Evolutionary conservation across 2,113 vertebrate genomes (phyloP).

Genomic region (Apodemus speciosus): DNA sequence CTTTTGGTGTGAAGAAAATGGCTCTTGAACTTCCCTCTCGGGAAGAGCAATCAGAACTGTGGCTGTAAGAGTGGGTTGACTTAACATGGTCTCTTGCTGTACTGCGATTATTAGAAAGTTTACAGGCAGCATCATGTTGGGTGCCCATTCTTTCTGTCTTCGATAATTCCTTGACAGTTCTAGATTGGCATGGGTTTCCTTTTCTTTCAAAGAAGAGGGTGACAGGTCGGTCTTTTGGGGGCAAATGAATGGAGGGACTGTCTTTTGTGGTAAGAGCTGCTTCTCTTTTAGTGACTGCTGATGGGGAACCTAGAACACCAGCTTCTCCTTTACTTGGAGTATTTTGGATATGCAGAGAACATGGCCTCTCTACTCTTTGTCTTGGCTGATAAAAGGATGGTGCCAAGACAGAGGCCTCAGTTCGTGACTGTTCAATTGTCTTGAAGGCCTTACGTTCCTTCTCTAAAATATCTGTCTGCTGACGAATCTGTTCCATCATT

Average conservation of each 20-base stretch:
- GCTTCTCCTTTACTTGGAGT: slow-evolving; percentile 83
- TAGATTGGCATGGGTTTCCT: slow-evolving; percentile 67
- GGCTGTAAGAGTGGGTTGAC: slow-evolving; percentile 78
- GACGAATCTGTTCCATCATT: slow-evolving; percentile 97
- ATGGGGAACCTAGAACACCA: slow-evolving; percentile 32
- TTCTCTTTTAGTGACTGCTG: slow-evolving; percentile 71
- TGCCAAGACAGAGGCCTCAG: slow-evolving; percentile 68
- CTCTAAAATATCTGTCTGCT: slow-evolving; percentile 93
- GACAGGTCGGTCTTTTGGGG: slow-evolving; percentile 82
- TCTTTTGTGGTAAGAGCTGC: slow-evolving; percentile 79
- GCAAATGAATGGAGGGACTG: slow-evolving; percentile 72
- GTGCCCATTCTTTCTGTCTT: slow-evolving; percentile 84
- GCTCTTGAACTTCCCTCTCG: slow-evolving; percentile 81
- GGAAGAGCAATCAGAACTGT: slow-evolving; percentile 78
- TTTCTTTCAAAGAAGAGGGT: slow-evolving; percentile 83
- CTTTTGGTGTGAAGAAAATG: slow-evolving; percentile 93
- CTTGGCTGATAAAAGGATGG: slow-evolving; percentile 69
- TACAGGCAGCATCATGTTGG: slow-evolving; percentile 86
- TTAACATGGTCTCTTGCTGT: slow-evolving; percentile 79
- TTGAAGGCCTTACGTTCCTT: slow-evolving; percentile 89
- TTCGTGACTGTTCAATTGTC: slow-evolving; percentile 88
- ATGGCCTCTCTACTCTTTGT: slow-evolving; percentile 73
- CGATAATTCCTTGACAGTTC: slow-evolving; percentile 71
- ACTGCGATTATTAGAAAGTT: slow-evolving; percentile 72
- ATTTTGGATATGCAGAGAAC: slow-evolving; percentile 77